phyloP scores from a whole-genome alignment of 2,888 invertebrate genomes.

The Mantis religiosa region DNA sequence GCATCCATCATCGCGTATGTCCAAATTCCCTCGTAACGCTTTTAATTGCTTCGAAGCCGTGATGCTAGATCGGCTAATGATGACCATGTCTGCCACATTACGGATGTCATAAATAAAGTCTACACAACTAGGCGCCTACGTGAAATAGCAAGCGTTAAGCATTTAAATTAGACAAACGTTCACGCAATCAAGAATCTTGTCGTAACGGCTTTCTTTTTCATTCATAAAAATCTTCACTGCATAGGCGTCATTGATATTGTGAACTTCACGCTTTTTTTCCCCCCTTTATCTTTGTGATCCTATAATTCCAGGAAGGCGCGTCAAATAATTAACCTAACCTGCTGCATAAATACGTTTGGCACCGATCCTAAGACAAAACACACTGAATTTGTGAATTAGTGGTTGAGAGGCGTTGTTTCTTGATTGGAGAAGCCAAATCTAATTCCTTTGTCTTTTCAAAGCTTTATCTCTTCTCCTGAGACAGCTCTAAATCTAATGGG shows the following conservation, averaged over 20 bases:
- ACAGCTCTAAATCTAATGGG: neutral
- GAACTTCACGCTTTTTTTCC: neutral
- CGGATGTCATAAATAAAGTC: neutral
- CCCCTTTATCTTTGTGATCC: neutral
- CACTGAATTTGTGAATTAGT: neutral
- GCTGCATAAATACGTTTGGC: neutral
- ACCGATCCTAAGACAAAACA: neutral
- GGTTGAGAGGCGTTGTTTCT: neutral
- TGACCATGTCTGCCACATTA: neutral
- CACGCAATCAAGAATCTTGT: neutral
- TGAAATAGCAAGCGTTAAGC: neutral
- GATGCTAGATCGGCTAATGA: neutral
- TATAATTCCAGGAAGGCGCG: neutral
- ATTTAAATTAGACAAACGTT: neutral
- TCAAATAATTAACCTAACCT: neutral
- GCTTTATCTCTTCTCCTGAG: neutral
- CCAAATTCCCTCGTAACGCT: neutral
- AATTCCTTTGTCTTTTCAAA: neutral
- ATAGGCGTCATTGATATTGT: neutral
- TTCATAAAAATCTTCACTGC: neutral
- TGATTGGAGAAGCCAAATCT: neutral
- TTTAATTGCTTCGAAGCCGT: neutral
- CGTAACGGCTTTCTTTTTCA: neutral
- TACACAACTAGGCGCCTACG: neutral
- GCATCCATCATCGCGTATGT: neutral